Percentiles rank a stretch among this genome's conserved stretches.
Evolutionary conservation across 2,888 invertebrate species (phyloP).

Genomic region (Trypoxylon attenuatum): DNA sequence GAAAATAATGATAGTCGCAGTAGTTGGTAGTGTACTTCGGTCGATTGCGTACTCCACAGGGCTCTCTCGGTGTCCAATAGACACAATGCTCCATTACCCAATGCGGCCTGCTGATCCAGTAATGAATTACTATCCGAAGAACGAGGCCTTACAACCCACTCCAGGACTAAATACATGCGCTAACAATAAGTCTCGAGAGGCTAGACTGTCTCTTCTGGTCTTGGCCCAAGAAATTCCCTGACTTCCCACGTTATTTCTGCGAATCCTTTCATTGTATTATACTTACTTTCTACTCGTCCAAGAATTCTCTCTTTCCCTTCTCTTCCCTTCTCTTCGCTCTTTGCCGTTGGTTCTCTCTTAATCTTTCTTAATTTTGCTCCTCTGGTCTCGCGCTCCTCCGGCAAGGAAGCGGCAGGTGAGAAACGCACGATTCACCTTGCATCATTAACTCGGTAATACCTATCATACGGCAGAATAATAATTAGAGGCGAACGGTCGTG

Average conservation of each 20-base stretch:
- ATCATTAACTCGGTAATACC: slow-evolving; percentile 34
- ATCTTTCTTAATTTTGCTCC: background rate
- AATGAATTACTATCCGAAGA: slow-evolving; percentile 25
- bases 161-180: no score
- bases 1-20: slow-evolving; percentile 25
- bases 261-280: slow-evolving; percentile 25
- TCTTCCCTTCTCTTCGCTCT: background rate
- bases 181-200: no score
- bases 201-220: no score
- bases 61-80: slow-evolving; percentile 24
- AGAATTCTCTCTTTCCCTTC: slow-evolving; percentile 1
- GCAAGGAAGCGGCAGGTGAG: slow-evolving; percentile 23
- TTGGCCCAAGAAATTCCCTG: slow-evolving; percentile 17
- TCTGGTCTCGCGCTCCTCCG: background rate
- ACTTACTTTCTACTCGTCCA: slow-evolving; percentile 31
- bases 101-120: background rate
- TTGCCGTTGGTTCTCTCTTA: background rate
- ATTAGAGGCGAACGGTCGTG: slow-evolving; percentile 33
- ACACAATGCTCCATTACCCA: slow-evolving; percentile 19
- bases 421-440: slow-evolving; percentile 30
- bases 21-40: slow-evolving; percentile 11
- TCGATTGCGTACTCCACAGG: slow-evolving; percentile 18
- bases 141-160: background rate
- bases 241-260: slow-evolving; percentile 20
- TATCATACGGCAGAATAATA: slow-evolving; percentile 32